Percentiles rank a stretch among this genome's conserved stretches.
These are phyloP conservation scores for Caenorhabditis inopinata DNA, from an alignment of 1,140 invertebrate genomes.

Conservation along the genomic window DNA sequence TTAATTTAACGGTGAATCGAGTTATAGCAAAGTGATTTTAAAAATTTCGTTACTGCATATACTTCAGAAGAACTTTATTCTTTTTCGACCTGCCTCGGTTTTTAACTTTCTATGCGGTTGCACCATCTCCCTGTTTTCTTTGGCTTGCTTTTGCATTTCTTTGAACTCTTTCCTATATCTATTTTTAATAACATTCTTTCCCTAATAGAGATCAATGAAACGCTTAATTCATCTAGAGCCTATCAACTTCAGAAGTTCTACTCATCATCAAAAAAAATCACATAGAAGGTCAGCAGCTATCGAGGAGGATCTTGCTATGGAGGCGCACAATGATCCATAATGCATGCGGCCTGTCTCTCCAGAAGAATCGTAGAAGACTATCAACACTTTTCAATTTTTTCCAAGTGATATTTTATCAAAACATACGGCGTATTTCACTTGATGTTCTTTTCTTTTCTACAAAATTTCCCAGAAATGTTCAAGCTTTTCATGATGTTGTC, in stretches of 20 bases:
- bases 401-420: neutral
- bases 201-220: no score
- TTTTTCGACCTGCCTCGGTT: no score
- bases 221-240: no score
- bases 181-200: neutral
- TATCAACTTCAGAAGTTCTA: slow-evolving; percentile 3
- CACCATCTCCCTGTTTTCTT: no score
- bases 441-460: no score
- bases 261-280: neutral
- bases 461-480: slow-evolving; percentile 4
- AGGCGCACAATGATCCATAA: slow-evolving; percentile 4
- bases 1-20: no score
- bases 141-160: no score
- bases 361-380: neutral
- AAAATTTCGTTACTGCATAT: no score
- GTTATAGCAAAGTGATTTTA: no score
- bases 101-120: no score
- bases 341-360: neutral
- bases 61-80: no score
- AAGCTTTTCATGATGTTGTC: slow-evolving; percentile 15
- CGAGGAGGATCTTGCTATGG: slow-evolving; percentile 12
- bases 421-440: slow-evolving; percentile 13
- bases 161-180: neutral
- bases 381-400: neutral
- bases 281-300: neutral